A percentile compares a stretch with the other conserved stretches of the same genome.
These are phyloP conservation scores for Murina feae DNA, from an alignment of 2,113 vertebrate genomes.

Conservation along the genomic window DNA sequence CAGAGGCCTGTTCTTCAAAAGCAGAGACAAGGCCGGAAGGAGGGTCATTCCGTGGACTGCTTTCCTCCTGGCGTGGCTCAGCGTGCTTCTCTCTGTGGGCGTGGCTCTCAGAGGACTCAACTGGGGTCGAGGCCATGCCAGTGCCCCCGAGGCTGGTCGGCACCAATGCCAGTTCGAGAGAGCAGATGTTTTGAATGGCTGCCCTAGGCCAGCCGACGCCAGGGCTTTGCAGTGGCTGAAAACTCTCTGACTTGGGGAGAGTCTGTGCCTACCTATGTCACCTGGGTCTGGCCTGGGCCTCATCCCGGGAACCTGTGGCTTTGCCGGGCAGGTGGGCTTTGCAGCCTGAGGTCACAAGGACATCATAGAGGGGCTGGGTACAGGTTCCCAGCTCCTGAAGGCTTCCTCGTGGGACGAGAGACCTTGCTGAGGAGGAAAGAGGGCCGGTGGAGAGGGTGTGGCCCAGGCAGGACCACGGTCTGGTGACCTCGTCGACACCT, in stretches of 20 bases:
- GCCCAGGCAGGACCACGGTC: fast-evolving
- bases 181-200: fast-evolving
- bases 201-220: not conserved
- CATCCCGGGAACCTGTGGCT: not conserved
- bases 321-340: not conserved
- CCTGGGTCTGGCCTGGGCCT: not conserved
- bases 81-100: fast-evolving
- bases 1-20: not conserved
- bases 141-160: not conserved
- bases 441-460: not conserved
- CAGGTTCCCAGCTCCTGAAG: not conserved
- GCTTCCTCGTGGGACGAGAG: not conserved
- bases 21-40: not conserved
- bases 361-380: not conserved
- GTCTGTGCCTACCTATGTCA: fast-evolving
- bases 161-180: fast-evolving
- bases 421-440: not conserved
- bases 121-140: fast-evolving
- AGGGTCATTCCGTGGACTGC: not conserved
- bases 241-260: fast-evolving
- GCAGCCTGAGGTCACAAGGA: not conserved
- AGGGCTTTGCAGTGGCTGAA: not conserved
- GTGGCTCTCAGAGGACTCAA: fast-evolving
- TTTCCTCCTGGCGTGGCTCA: fast-evolving
- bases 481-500: not conserved